These are phyloP conservation scores for Peucedramus taeniatus DNA, from an alignment of 2,113 vertebrate genomes.

Conservation along the genomic window DNA sequence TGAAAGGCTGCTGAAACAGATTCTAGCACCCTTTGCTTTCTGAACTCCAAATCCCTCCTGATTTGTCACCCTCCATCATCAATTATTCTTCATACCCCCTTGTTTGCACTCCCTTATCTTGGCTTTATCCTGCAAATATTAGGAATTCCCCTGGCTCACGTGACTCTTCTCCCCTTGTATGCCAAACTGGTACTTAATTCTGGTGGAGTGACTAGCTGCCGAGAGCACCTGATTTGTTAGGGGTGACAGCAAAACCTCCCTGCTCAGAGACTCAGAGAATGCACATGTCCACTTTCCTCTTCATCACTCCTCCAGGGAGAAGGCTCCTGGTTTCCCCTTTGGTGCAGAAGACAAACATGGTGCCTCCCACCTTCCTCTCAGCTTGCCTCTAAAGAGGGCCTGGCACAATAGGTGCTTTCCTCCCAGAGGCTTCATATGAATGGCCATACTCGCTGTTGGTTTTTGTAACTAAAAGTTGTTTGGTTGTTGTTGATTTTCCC, in stretches of 20 bases:
- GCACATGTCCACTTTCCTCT: background rate
- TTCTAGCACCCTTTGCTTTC: background rate
- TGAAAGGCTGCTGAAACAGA: background rate
- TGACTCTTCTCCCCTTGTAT: background rate
- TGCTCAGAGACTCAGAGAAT: background rate
- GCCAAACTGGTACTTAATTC: background rate
- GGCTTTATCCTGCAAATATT: background rate
- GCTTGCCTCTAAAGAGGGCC: background rate
- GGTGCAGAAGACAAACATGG: background rate
- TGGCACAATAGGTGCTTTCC: slow-evolving; percentile 5
- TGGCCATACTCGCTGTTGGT: background rate
- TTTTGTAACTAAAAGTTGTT: background rate
- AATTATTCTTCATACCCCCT: background rate
- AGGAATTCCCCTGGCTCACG: background rate
- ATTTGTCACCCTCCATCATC: background rate
- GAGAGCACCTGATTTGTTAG: background rate
- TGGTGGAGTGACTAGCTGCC: background rate
- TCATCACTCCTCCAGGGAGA: background rate
- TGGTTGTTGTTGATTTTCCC: background rate
- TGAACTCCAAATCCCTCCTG: background rate
- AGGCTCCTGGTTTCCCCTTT: background rate
- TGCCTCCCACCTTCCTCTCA: background rate
- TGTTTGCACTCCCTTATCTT: background rate
- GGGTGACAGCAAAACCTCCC: background rate
- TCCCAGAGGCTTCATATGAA: background rate